Conservation (phyloP, 2,113 vertebrate species). For the Tiliqua scincoides region DNA sequence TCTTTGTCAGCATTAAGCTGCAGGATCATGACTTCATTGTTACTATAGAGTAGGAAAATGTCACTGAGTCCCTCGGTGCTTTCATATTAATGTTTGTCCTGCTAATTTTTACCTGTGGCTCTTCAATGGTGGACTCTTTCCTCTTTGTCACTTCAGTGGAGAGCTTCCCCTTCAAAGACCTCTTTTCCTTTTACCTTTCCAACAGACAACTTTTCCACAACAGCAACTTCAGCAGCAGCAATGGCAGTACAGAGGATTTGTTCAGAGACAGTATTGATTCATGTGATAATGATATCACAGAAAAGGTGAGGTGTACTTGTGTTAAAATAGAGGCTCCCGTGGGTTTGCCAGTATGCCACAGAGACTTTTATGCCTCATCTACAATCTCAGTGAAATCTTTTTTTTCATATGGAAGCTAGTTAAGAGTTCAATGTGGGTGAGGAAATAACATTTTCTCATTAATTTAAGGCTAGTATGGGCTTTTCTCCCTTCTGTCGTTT, state of each 20-base stretch:
- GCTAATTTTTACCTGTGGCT: not conserved
- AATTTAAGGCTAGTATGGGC: not conserved
- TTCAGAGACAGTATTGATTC: conserved; percentile 97
- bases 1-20: too few species aligned
- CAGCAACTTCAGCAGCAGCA: conserved; percentile 97
- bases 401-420: not conserved
- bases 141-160: too few species aligned
- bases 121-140: not conserved
- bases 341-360: not conserved
- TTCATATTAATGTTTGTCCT: not conserved
- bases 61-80: not conserved
- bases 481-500: not conserved
- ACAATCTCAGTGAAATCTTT: not conserved
- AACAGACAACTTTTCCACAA: conserved; percentile 93
- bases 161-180: conserved; percentile 52
- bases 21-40: not conserved
- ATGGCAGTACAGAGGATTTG: conserved; percentile 95
- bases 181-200: conserved; percentile 45
- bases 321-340: fast-evolving
- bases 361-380: not conserved
- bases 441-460: not conserved
- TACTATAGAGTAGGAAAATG: not conserved
- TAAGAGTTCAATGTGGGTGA: not conserved
- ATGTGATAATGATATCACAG: conserved; percentile 92
- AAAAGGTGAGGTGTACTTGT: conserved; percentile 83